Percentiles rank a stretch among this genome's conserved stretches.
These are phyloP conservation scores for Bedellia somnulentella DNA, from an alignment of 2,888 invertebrate species.

Conservation along the genomic window DNA sequence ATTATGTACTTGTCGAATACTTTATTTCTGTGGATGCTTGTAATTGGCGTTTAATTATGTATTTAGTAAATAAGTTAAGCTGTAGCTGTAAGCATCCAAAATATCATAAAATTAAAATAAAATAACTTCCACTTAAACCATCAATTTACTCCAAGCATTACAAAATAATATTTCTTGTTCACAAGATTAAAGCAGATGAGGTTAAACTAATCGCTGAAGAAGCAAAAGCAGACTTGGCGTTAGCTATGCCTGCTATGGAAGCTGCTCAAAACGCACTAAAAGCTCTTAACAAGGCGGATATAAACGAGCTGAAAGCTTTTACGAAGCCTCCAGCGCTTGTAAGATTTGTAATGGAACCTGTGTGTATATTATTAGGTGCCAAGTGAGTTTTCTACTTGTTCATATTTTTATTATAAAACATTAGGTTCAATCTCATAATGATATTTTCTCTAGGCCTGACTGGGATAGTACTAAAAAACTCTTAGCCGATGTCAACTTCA, in stretches of 20 bases:
- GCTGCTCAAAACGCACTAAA: conserved; percentile 83
- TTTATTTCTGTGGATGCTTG: too few species aligned
- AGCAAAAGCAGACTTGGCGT: conserved; percentile 83
- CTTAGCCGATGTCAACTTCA: conserved; percentile 80
- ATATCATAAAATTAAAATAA: too few species aligned
- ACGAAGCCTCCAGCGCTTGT: conserved; percentile 86
- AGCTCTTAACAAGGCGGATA: conserved; percentile 85
- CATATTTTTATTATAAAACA: too few species aligned
- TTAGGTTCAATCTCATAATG: too few species aligned
- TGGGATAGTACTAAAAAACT: conserved; percentile 84
- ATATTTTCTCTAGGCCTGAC: conserved; percentile 70
- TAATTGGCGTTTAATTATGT: too few species aligned
- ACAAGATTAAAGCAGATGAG: conserved; percentile 77
- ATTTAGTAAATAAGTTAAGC: too few species aligned
- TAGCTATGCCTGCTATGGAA: conserved; percentile 84
- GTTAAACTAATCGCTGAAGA: conserved; percentile 84
- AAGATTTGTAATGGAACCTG: conserved; percentile 89
- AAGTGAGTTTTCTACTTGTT: conserved; percentile 76
- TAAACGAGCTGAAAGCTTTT: conserved; percentile 87
- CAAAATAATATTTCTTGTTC: conserved; percentile 2
- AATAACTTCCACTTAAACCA: too few species aligned
- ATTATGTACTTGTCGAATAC: too few species aligned
- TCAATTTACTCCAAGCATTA: too few species aligned
- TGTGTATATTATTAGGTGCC: conserved; percentile 78
- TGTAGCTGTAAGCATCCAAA: too few species aligned